Conservation (phyloP, 2,888 invertebrate genomes). For the Operophtera brumata region DNA sequence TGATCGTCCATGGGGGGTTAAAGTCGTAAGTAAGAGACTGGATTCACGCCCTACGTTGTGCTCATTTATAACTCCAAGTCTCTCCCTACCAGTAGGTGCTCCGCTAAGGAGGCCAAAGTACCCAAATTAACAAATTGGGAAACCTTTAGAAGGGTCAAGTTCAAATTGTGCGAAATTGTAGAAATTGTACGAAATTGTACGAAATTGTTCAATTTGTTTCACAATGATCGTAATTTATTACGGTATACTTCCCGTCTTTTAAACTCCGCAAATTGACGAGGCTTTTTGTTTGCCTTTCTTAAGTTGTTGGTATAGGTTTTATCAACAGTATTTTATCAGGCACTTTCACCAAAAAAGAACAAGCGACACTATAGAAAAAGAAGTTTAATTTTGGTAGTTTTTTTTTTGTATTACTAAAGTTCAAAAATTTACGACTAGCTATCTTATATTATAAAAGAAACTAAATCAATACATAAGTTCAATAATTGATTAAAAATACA, state of each 20-base stretch:
- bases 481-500: no score
- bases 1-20: no score
- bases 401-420: no score
- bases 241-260: conserved; percentile 15
- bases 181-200: conserved; percentile 31
- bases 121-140: conserved; percentile 34
- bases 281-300: conserved; percentile 5
- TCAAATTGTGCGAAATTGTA: conserved; percentile 32
- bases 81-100: neutral
- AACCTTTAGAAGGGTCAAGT: conserved; percentile 27
- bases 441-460: no score
- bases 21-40: no score
- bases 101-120: conserved; percentile 15
- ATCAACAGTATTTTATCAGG: neutral
- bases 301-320: neutral
- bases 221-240: conserved; percentile 36
- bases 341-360: no score
- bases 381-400: no score
- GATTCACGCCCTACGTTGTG: no score
- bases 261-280: conserved; percentile 16
- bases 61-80: neutral
- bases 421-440: no score
- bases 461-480: no score
- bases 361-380: no score
- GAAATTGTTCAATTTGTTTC: conserved; percentile 33